Evolutionary conservation across 2,888 invertebrate genomes (phyloP).

Genomic region (Latrodectus hesperus): DNA sequence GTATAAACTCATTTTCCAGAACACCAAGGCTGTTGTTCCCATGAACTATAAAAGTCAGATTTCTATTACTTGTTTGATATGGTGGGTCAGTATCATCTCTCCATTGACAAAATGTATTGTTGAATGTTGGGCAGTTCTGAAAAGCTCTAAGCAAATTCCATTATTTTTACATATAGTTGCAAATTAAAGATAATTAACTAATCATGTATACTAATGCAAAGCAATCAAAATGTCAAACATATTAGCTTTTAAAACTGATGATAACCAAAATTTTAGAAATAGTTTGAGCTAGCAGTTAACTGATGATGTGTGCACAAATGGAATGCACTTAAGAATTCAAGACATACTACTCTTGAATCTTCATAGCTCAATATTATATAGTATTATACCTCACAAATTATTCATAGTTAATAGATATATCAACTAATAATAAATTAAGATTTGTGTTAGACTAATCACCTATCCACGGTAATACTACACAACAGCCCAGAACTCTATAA

Average conservation of each 20-base stretch:
- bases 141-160: slow-evolving; percentile 3
- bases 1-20: slow-evolving; percentile 32
- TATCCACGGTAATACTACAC: too few species aligned
- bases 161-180: not conserved
- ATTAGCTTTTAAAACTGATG: too few species aligned
- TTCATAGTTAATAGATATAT: too few species aligned
- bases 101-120: slow-evolving; percentile 64
- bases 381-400: too few species aligned
- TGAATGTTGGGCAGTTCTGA: slow-evolving; percentile 32
- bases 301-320: too few species aligned
- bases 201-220: not conserved
- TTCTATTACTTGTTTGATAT: slow-evolving; percentile 20
- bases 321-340: too few species aligned
- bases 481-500: too few species aligned
- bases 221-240: not conserved
- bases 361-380: too few species aligned
- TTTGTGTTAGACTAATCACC: too few species aligned
- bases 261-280: not conserved
- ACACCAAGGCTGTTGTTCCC: slow-evolving; percentile 63
- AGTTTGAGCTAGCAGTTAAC: too few species aligned
- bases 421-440: too few species aligned
- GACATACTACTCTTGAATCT: too few species aligned
- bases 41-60: slow-evolving; percentile 39
- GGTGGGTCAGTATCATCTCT: slow-evolving; percentile 55
- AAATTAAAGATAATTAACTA: not conserved